Percentiles rank a stretch among this genome's conserved stretches.
phyloP scores from a whole-genome alignment of 2,888 invertebrate species.

The Sialis fuliginosa region DNA sequence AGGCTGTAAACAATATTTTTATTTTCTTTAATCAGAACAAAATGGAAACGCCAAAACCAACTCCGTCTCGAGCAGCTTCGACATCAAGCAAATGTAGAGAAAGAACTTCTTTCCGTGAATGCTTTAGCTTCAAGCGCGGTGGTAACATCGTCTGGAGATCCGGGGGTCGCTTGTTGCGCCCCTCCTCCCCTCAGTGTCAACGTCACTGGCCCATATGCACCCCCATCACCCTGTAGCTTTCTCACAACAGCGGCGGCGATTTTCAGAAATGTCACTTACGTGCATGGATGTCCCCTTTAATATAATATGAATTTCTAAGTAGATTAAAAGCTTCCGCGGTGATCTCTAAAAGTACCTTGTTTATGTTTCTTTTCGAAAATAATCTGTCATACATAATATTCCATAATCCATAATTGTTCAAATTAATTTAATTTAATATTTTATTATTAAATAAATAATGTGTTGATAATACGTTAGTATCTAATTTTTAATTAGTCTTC shows the following conservation, averaged over 20 bases:
- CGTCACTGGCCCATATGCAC: constrained; percentile 16
- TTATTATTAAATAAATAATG: too few species aligned
- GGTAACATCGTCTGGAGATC: constrained; percentile 11
- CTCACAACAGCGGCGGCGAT: constrained; percentile 53
- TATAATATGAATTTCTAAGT: too few species aligned
- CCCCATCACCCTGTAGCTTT: constrained; percentile 37
- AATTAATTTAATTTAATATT: too few species aligned
- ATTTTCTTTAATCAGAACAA: constrained; percentile 39
- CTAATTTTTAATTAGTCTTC: too few species aligned
- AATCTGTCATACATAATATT: too few species aligned
- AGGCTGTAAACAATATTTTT: not conserved
- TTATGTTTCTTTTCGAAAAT: too few species aligned
- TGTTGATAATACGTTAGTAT: too few species aligned
- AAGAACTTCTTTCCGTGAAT: constrained; percentile 32
- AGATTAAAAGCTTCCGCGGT: too few species aligned
- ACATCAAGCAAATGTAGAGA: constrained; percentile 65
- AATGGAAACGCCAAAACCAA: constrained; percentile 83
- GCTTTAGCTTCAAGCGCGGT: constrained; percentile 15
- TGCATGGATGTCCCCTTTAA: constrained; percentile 46
- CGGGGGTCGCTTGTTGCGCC: constrained; percentile 17
- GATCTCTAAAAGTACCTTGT: too few species aligned
- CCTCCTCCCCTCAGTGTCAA: constrained; percentile 14
- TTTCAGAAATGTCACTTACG: constrained; percentile 55
- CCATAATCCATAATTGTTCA: too few species aligned
- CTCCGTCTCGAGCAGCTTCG: constrained; percentile 68